Evolutionary conservation across 2,113 vertebrate species (phyloP).

Genomic region (Panthera tigris): DNA sequence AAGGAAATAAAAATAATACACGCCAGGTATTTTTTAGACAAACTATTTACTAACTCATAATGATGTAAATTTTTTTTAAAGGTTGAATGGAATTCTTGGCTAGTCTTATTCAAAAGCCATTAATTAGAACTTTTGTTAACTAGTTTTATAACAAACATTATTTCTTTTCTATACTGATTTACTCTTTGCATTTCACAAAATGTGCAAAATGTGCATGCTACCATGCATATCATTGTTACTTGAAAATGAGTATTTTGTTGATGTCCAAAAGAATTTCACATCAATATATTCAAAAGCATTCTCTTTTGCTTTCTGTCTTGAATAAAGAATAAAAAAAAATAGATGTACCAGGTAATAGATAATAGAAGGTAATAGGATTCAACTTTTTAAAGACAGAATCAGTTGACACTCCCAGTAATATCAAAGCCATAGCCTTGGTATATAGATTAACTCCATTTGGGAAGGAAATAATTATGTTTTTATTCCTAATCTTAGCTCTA

Average conservation of each 20-base stretch:
- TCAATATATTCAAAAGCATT: slow-evolving; percentile 25
- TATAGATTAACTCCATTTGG: neutral
- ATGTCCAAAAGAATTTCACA: neutral
- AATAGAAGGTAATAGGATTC: neutral
- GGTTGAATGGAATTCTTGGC: neutral
- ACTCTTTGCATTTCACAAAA: neutral
- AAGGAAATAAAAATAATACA: slow-evolving; percentile 50
- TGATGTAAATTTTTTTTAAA: neutral
- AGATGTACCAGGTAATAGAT: neutral
- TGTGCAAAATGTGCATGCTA: neutral
- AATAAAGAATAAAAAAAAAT: slow-evolving; percentile 1
- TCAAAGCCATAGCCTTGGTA: neutral
- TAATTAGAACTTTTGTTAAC: neutral
- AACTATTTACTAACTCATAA: slow-evolving; percentile 13
- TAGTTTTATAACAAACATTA: neutral
- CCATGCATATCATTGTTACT: neutral
- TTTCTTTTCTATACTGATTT: slow-evolving; percentile 18
- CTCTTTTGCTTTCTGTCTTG: neutral
- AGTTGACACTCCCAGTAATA: neutral
- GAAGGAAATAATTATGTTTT: neutral
- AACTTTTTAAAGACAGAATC: neutral
- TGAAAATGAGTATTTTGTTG: neutral
- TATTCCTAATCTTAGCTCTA: neutral
- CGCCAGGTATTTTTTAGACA: neutral
- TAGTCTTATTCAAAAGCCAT: slow-evolving; percentile 26